Evolutionary conservation across 2,888 invertebrate species (phyloP), one percentile per base, ranked within the genome.

Genomic region (Cosmia trapezina): DNA sequence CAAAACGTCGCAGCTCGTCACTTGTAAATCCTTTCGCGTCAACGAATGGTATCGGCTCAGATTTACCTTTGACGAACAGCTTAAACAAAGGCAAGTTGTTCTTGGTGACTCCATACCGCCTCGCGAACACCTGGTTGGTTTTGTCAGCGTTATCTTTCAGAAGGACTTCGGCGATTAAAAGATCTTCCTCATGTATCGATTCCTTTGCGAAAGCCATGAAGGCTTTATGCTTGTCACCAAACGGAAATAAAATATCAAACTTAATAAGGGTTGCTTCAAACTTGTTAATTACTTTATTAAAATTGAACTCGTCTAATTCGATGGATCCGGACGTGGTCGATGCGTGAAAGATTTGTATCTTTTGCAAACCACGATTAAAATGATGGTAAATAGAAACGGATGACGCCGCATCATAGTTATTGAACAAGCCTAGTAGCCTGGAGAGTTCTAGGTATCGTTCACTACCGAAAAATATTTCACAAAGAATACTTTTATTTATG

Each of bases 91-190:
- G 99, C 86, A 97, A 98, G 78, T 98, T 97, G 11, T 98, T 98
- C 82, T 98, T 98, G 11, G 97, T 97, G 0, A 98, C 97, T 3
- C 97, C 97, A 89, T 97, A 99, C 83, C 97, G 97, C 81, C 97
- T 96, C 0, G 98, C 98, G 69, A 99, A 94, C 64, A 97, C 98
- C 77, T 97, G 97, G 89, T 99, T 99, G 80, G 99, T 99, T 91
- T 98, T 98, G 68, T 99, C 98, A 0, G 99, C 99, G 91, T 99
- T 99, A 93, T 99, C 99, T 93, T 99, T 99, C 0, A 99, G 97
- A 45, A 98, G 98, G 17, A 99, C 98, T 92, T 98, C 98, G 1
- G 97, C 98, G 3, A 99, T 95, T 28, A 99, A 92, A 43, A 99
- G 94, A 83, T 99, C 98, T 12, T 97, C 96, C 64, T 97, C 97